Percentiles rank a stretch among this genome's conserved stretches.
Conservation (phyloP, 2,113 vertebrate species). For the Mesembrinibis cayennensis region DNA sequence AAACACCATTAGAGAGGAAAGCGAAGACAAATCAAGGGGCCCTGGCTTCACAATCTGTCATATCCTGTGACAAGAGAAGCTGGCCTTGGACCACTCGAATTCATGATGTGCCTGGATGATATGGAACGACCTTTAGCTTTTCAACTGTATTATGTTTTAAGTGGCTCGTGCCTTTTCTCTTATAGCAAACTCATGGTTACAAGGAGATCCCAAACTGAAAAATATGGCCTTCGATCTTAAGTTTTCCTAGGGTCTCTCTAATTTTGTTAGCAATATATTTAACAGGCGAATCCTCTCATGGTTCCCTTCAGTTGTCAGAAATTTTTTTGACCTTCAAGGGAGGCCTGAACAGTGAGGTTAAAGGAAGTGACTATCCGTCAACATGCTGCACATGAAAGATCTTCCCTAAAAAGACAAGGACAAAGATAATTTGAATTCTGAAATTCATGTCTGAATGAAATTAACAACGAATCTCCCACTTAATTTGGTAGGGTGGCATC, state of each 20-base stretch:
- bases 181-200: neutral
- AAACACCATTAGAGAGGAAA: neutral
- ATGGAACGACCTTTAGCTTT: neutral
- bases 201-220: neutral
- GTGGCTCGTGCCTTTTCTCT: neutral
- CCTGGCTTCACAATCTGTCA: neutral
- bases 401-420: neutral
- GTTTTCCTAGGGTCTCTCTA: neutral
- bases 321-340: neutral
- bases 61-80: neutral
- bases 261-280: neutral
- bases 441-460: neutral
- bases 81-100: neutral
- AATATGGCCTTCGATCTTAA: neutral
- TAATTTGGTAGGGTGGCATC: neutral
- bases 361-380: neutral
- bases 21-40: neutral
- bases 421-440: neutral
- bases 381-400: neutral
- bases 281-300: neutral
- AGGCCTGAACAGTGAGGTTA: neutral
- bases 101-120: neutral
- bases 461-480: neutral
- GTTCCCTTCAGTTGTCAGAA: neutral
- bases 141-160: neutral